These are phyloP conservation scores for Platysternon megacephalum DNA, from an alignment of 2,113 vertebrate genomes.

Conservation along the genomic window DNA sequence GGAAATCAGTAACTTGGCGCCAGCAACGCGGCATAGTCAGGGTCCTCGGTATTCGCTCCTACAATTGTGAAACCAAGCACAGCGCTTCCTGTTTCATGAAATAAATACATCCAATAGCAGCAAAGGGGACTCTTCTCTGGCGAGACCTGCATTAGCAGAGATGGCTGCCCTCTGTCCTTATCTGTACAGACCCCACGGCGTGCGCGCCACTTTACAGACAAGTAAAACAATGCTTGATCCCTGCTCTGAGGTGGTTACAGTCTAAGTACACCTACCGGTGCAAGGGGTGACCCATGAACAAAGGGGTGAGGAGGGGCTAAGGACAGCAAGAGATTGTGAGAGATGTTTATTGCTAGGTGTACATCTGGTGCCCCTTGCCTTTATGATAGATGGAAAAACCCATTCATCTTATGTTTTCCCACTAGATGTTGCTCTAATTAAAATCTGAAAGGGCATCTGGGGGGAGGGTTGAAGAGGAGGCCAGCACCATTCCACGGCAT, in stretches of 20 bases:
- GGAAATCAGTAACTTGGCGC: background rate
- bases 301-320: conserved; percentile 22
- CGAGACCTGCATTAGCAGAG: conserved; percentile 38
- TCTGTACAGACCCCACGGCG: conserved; percentile 31
- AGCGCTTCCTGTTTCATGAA: conserved; percentile 29
- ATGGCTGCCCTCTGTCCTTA: conserved; percentile 25
- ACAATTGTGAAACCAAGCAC: conserved; percentile 27
- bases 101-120: background rate
- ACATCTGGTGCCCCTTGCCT: background rate
- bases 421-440: background rate
- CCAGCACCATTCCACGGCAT: background rate
- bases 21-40: background rate
- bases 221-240: conserved; percentile 66
- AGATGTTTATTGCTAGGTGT: background rate
- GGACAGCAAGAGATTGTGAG: background rate
- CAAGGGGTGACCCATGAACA: conserved; percentile 37
- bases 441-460: conserved; percentile 7
- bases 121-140: conserved; percentile 55
- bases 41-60: background rate
- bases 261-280: conserved; percentile 49
- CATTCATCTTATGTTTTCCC: conserved; percentile 21
- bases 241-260: conserved; percentile 51
- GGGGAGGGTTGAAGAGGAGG: background rate
- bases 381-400: background rate
- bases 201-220: background rate